Evolutionary conservation across 2,113 vertebrate genomes (phyloP).

Genomic region (Parus major): DNA sequence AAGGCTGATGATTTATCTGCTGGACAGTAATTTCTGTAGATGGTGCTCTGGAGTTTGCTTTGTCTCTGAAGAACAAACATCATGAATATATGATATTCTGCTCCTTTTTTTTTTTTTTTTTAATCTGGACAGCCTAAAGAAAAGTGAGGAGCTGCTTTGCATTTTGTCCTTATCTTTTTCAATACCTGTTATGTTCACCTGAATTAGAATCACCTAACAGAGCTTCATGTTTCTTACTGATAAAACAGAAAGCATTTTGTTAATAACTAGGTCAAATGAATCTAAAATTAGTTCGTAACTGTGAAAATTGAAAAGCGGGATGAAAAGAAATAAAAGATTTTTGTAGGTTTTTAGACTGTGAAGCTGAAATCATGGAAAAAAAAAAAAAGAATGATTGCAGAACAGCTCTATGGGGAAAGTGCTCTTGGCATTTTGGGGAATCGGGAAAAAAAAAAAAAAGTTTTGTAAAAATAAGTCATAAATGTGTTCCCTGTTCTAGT

Average conservation of each 20-base stretch:
- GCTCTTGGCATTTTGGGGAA: not conserved
- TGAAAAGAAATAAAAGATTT: not conserved
- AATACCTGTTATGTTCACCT: not conserved
- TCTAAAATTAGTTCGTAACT: not conserved
- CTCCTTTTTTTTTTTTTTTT: not conserved
- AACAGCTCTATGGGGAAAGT: not conserved
- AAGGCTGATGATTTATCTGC: not conserved
- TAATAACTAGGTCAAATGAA: not conserved
- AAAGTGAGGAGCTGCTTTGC: not conserved
- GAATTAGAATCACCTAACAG: not conserved
- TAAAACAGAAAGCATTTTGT: not conserved
- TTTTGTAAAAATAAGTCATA: not conserved
- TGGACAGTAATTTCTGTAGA: not conserved
- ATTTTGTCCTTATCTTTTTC: not conserved
- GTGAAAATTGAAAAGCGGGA: not conserved
- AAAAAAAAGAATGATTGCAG: not conserved
- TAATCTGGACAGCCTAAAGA: not conserved
- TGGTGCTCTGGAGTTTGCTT: not conserved
- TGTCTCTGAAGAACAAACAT: not conserved
- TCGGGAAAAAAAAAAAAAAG: not conserved
- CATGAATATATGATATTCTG: not conserved
- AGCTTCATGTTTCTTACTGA: not conserved
- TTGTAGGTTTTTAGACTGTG: not conserved
- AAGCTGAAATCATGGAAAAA: not conserved
- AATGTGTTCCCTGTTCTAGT: not conserved